Evolutionary conservation across 2,888 invertebrate genomes (phyloP), one percentile per base, ranked within the genome.

Genomic region (Aspidiotus rigidus): DNA sequence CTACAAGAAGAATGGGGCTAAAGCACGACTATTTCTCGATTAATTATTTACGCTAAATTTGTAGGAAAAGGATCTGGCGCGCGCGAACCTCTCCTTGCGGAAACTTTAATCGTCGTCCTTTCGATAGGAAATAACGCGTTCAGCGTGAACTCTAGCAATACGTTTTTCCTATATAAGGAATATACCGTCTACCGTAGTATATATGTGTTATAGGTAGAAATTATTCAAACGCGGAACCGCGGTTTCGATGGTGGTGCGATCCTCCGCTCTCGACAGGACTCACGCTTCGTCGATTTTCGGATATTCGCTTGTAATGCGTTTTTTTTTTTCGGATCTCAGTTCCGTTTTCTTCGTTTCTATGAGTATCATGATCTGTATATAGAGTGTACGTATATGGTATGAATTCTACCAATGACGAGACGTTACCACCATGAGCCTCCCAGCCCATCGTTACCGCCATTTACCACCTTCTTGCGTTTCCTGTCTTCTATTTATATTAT

Each of bases 1-100:
- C 2, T 57, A n/a, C 57, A 13, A 57, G 11, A 40, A 55, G n/a
- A 64, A 39, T 15, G 16, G 41, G 54, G 64, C 49, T 49, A 49
- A 16, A 40, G 13, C 41, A 7, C 41, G 64, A 49, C 49, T n/a
- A 49, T 59, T 55, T 55, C 39, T 28, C 53, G 39, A 59, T 67
- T 67, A 67, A 67, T 67, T 67, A 67, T 67, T 67, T 40, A 67
- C 67, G 67, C 49, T 57, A 17, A 57, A 57, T 66, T 57, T 57
- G 28, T 28, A 16, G 60, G 44, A 53, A 67, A 67, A 44, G 9
- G 42, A 62, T 59, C 17, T 59, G 28, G 28, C 28, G 28, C 28
- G 28, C 28, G 28, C 28, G 28, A 28, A 28, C 28, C 28, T 28
- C 28, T 28, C 28, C 28, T 28, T 28, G 28, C 39, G 59, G 28